Evolutionary conservation across 1,140 invertebrate species (phyloP), one percentile per base, ranked within the genome.

Genomic region (Thereuonema tuberculata): DNA sequence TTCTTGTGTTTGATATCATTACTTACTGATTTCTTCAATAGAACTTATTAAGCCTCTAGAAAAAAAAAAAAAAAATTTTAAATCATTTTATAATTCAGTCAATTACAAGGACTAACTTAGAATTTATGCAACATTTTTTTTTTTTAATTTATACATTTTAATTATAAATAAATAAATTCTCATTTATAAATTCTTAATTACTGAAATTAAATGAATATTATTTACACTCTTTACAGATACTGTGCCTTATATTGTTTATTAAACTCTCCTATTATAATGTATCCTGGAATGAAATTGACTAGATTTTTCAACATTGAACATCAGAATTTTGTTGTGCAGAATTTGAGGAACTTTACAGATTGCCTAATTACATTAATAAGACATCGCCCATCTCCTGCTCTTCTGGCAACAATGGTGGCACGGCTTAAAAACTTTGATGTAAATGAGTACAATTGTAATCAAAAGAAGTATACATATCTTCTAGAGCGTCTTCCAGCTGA

Each of bases 391-490:
- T 69, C 65, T 21, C 64, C 58, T n/a, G 65, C 72, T 5, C 61
- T 75, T 1, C 62, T 75, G 31, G 54, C 61, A 5, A 68, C 67
- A 2, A 66, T 75, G 66, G 50, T 60, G 17, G 26, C 64, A 12
- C 57, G 70, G 29, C 61, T 74, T 2, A 25, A 54, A 54, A 56
- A 43, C 9, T 72, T 73, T 61, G 58, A 62, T 27, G 21, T 56
- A 2, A 26, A 59, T 1, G 65, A 70, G 14, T 69, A 68, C 28
- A 58, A 62, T 9, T 23, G 64, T 37, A 57, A 61, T 21, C 56
- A 65, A 29, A 43, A 69, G 1, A 74, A 74, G 59, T 70, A 65
- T 2, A 68, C 71, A 24, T 75, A 74, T 63, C 66, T 72, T 0
- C 64, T 58, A 20, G 26, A 63, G 26, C 63, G 67, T 25, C 62